phyloP scores from a whole-genome alignment of 2,113 vertebrate species.

The Aleadryas rufinucha region DNA sequence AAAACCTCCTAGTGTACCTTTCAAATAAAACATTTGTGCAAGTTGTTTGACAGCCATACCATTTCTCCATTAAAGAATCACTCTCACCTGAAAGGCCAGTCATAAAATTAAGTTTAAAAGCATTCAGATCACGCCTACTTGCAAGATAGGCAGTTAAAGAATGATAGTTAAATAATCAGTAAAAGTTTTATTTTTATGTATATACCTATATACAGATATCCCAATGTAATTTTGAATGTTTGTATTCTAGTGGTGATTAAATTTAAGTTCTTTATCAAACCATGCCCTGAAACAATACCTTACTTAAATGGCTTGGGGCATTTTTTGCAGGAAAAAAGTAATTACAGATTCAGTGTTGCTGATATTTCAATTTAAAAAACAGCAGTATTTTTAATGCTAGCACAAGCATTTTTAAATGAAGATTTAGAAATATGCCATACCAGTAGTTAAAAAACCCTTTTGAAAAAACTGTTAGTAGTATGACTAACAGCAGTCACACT shows the following conservation, averaged over 20 bases:
- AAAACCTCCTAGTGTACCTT: background rate
- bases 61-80: background rate
- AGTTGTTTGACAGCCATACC: background rate
- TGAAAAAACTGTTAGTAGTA: slow-evolving; percentile 13
- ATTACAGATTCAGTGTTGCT: background rate
- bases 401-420: background rate
- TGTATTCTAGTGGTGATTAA: background rate
- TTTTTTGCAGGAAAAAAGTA: background rate
- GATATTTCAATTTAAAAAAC: background rate
- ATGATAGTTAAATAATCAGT: background rate
- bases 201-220: background rate
- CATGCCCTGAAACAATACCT: background rate
- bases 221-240: background rate
- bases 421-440: background rate
- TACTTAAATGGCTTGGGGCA: background rate
- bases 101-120: background rate
- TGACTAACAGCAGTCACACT: slow-evolving; percentile 56
- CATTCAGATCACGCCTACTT: background rate
- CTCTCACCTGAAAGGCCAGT: background rate
- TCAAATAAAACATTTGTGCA: background rate
- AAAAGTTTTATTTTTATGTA: background rate
- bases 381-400: background rate
- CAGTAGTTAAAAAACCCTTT: background rate
- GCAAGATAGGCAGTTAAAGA: background rate
- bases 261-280: background rate